Evolutionary conservation across 2,888 invertebrate species (phyloP), one percentile per base, ranked within the genome.

Genomic region (Sycophila texana): DNA sequence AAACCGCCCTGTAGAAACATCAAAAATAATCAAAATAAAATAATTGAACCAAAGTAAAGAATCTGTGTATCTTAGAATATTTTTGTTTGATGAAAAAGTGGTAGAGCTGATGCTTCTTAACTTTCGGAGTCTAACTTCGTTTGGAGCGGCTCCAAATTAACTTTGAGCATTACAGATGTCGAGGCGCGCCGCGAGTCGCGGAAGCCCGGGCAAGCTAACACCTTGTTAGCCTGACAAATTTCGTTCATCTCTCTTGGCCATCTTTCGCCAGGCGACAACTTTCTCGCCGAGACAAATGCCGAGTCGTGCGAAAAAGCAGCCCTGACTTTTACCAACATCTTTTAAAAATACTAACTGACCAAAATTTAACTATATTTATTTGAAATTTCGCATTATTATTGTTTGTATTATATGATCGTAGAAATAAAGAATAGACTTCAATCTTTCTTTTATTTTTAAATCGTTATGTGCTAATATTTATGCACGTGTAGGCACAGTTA

Each of bases 141-240:
- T 63, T 65, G 39, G 71, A 76, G 67, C 68, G 72, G 73, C 80
- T 78, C 83, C 79, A 87, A 88, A 88, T 88, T 88, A 88, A 87
- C 88, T 88, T 86, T 87, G 86, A 87, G 87, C 84, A 86, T 88
- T 88, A 88, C 88, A 87, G 86, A 88, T 88, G 88, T 88, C 85
- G 86, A 86, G 88, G 86, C 84, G 83, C 79, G 83, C 86, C 87
- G 83, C 85, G 84, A 85, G 49, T 10, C 22, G 3, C 1, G 10
- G 39, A 51, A 49, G 58, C 20, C 14, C 78, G 85, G 86, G 85
- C 20, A 86, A 88, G 87, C 87, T 86, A 88, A 88, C 88, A 88
- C 87, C 88, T 89, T 88, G 89, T 89, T 89, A 89, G 88, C 85
- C 84, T 87, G 88, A 89, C 88, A 89, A 89, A 89, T 89, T 87